Evolutionary conservation across 1,140 invertebrate genomes (phyloP).

Genomic region (Drosophila melanogaster): DNA sequence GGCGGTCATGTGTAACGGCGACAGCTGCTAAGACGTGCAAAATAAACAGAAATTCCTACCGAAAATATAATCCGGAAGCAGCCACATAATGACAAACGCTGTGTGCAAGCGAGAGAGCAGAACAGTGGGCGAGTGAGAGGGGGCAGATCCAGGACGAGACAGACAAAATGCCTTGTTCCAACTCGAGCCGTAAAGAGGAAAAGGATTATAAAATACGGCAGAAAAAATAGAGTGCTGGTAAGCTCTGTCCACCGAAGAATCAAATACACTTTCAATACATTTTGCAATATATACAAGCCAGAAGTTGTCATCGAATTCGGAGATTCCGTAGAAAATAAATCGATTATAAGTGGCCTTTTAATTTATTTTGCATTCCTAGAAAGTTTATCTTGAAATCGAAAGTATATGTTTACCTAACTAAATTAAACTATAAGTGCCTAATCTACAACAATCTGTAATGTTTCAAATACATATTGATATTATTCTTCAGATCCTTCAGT

Average conservation of each 20-base stretch:
- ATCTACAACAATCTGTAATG: too few relatives aligned
- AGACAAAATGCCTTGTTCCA: constrained; percentile 47
- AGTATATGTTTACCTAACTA: too few relatives aligned
- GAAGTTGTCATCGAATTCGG: neutral
- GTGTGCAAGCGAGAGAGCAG: constrained; percentile 12
- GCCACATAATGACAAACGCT: constrained; percentile 78
- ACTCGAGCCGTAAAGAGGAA: constrained; percentile 29
- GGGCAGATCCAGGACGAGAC: constrained; percentile 24
- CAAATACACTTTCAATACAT: neutral
- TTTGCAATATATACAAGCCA: neutral
- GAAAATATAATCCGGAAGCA: constrained; percentile 81
- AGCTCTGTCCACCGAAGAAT: neutral
- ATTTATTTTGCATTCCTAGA: too few relatives aligned
- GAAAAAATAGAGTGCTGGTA: constrained; percentile 15
- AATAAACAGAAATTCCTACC: constrained; percentile 69
- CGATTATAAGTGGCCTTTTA: too few relatives aligned
- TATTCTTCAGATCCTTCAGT: neutral
- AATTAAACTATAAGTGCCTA: too few relatives aligned
- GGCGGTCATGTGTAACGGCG: constrained; percentile 62
- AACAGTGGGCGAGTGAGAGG: constrained; percentile 2
- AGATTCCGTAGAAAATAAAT: too few relatives aligned
- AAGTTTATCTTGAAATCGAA: too few relatives aligned
- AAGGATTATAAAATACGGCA: constrained; percentile 53
- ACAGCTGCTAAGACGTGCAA: constrained; percentile 77
- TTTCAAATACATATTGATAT: too few relatives aligned